Base-by-base conservation (phyloP, 1,140 invertebrate genomes). In the Zeugodacus cucurbitae region DNA sequence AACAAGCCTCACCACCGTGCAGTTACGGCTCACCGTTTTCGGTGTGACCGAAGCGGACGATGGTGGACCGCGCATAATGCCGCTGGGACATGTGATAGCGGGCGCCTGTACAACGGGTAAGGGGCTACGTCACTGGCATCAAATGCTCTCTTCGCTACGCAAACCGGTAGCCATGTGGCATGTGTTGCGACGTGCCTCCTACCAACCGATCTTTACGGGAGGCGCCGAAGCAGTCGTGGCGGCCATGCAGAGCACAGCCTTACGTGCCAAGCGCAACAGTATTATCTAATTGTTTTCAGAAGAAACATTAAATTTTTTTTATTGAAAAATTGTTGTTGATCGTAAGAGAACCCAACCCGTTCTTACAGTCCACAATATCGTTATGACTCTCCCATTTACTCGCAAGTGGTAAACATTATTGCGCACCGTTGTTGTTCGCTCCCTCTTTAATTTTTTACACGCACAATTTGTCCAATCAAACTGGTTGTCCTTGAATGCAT, bases 151-250 rank as follows among this genome's bases (percentile, higher is more conserved):
- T n/a, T 96, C 96, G 29, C 94, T 97, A 64, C 95, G 97, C 88
- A 97, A 97, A 92, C 96, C 97, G 1, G 96, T 97, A 62, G 96
- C 96, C 14, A 97, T 97, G 96, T 97, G 97, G 97, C 97, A 98
- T 93, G 95, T 96, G 41, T 94, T 98, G n/a, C 94, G 96, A 89
- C 90, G 91, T 32, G 91, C 91, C 0, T 44, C 57, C 11, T 57
- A 70, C 48, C 92, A 93, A 86, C 92, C 92, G 26, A 88, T 93
- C 11, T 92, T 93, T 14, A 90, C 91, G 22, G 92, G 92, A 59
- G 91, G 91, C 59, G 92, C 92, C 44, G 92, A 91, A 1, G 92
- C 91, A 17, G 92, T 91, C 29, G 91, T 91, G 26, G 92, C 92
- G 26, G 92, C 92, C 86, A 91, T 93, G 92, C 92, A 93, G 89